phyloP scores from a whole-genome alignment of 2,113 vertebrate species.

The Mesocricetus auratus region DNA sequence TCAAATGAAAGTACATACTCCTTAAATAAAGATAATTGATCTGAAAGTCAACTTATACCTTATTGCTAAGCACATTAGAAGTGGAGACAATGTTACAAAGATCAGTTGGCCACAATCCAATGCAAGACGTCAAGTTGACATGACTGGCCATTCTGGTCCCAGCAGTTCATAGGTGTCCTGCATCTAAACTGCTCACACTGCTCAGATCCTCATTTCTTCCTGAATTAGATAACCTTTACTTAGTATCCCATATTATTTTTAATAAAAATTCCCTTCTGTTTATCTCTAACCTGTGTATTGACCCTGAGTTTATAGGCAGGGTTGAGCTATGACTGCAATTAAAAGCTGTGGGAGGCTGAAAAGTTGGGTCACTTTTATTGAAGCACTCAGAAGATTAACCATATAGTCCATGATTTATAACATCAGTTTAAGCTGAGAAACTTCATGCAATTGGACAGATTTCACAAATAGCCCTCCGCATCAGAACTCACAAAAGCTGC shows the following conservation, averaged over 20 bases:
- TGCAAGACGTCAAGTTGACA: constrained; percentile 74
- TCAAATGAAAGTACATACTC: constrained; percentile 74
- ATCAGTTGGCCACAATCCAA: constrained; percentile 71
- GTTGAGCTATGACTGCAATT: constrained; percentile 61
- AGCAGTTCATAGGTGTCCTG: not conserved
- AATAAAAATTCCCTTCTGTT: constrained; percentile 66
- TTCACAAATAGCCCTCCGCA: constrained; percentile 59
- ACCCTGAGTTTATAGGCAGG: constrained; percentile 70
- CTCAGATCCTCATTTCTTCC: constrained; percentile 63
- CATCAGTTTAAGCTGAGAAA: constrained; percentile 55
- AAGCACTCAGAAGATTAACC: constrained; percentile 65
- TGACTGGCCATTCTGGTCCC: constrained; percentile 14
- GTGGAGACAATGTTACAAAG: constrained; percentile 79
- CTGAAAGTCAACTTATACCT: constrained; percentile 76
- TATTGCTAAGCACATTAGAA: constrained; percentile 82
- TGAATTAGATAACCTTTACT: constrained; percentile 52
- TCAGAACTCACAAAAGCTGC: constrained; percentile 40
- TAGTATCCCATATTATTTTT: constrained; percentile 64
- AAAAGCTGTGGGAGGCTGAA: constrained; percentile 60
- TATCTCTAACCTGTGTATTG: constrained; percentile 75
- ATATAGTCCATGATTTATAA: constrained; percentile 77
- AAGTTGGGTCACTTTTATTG: constrained; percentile 72
- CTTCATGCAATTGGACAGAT: constrained; percentile 66
- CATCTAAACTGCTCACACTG: constrained; percentile 48
- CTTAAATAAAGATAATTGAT: constrained; percentile 83